A percentile compares a stretch with the other conserved stretches of the same genome.
Evolutionary conservation across 2,888 invertebrate genomes (phyloP).

Genomic region (Mythimna loreyi): DNA sequence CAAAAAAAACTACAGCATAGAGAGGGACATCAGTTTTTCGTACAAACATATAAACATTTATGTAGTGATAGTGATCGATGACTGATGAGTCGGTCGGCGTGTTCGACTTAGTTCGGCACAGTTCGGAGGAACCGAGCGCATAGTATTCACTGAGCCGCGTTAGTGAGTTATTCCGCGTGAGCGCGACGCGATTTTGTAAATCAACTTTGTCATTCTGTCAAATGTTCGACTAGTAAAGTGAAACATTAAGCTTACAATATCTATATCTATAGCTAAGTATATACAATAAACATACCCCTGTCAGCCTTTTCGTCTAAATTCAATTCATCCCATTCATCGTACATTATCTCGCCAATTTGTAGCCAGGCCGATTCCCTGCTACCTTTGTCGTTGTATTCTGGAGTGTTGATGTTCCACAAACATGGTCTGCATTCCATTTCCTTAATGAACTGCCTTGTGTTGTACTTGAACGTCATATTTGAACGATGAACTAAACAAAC

Average conservation of each 20-base stretch:
- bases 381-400: slow-evolving; percentile 58
- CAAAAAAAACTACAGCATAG: slow-evolving; percentile 1
- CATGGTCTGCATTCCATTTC: slow-evolving; percentile 60
- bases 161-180: slow-evolving; percentile 18
- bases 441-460: slow-evolving; percentile 58
- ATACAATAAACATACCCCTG: slow-evolving; percentile 48
- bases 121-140: slow-evolving; percentile 13
- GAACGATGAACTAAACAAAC: slow-evolving; percentile 25
- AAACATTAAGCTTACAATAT: neutral
- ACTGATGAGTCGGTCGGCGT: slow-evolving; percentile 3
- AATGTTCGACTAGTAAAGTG: neutral
- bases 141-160: slow-evolving; percentile 2
- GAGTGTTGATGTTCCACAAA: slow-evolving; percentile 56
- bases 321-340: slow-evolving; percentile 57
- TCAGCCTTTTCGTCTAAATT: slow-evolving; percentile 55
- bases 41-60: no score
- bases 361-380: slow-evolving; percentile 56
- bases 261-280: no score
- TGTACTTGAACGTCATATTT: slow-evolving; percentile 51
- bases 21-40: slow-evolving; percentile 8
- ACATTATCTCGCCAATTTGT: slow-evolving; percentile 57
- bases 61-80: no score
- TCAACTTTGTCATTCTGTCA: neutral
- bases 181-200: neutral
- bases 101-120: neutral